Base-by-base conservation (phyloP, 2,797 vertebrate species). In the Paratrypauchen microcephalus region DNA sequence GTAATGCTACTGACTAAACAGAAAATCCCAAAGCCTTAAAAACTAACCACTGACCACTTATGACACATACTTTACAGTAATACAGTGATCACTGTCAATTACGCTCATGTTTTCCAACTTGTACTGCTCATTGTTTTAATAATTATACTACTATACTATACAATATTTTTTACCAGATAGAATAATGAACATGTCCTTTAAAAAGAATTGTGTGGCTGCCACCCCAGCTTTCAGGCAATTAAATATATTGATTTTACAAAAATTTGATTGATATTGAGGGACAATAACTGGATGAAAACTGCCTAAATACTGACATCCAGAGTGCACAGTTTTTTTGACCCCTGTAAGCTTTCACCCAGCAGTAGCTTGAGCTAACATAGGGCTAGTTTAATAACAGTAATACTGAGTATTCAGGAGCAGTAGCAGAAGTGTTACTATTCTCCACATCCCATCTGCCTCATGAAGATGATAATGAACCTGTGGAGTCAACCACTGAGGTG, bases 401-500 rank as follows among this genome's bases (percentile, higher is more conserved):
- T 61, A 61, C 12, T 41, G 32, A 61, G 45, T 28, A 23, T 13
- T 24, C 9, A 65, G 26, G n/a, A 52, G 28, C 48, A 52, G 47
- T 52, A n/a, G 32, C 32, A 36, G n/a, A 50, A 32, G 47, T 65
- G 69, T 16, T 47, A 13, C 19, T 19, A 61, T 63, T 55, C 65
- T 78, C 82, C 79, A 32, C 59, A 15, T 73, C 75, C 86, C 87
- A 86, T 88, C 89, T 88, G 86, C 87, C 78, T 68, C 21, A 4
- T 59, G 13, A 60, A 66, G 66, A 47, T 21, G 83, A 87, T 83
- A 87, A 89, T 87, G 77, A 88, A 87, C 86, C 85, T 58, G 83
- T 73, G 70, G 86, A 54, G 87, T 19, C 6, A 70, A 80, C 88
- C 18, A 83, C 87, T 83, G 88, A 85, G 88, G 85, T 77, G 89